Evolutionary conservation across 1,140 invertebrate species (phyloP).

Genomic region (Helicoverpa zea): DNA sequence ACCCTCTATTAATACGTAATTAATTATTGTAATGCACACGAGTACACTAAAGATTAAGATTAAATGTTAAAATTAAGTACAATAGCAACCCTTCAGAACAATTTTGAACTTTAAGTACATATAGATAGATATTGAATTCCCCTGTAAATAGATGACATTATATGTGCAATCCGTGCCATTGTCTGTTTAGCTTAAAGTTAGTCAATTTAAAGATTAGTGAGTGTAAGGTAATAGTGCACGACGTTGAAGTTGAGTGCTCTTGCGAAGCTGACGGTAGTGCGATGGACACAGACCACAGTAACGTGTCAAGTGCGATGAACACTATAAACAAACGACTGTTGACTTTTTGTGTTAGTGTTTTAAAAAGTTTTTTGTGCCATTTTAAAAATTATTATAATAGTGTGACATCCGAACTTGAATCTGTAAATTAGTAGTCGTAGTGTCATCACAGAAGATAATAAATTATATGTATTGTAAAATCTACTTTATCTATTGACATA

Average conservation of each 20-base stretch:
- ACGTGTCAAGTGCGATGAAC: constrained; percentile 69
- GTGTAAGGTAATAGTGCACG: constrained; percentile 58
- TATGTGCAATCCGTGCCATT: constrained; percentile 86
- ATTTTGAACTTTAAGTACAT: constrained; percentile 70
- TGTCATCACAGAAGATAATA: constrained; percentile 83
- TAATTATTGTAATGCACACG: constrained; percentile 75
- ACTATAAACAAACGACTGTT: constrained; percentile 77
- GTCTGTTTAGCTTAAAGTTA: constrained; percentile 84
- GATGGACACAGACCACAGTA: constrained; percentile 54
- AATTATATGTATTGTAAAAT: constrained; percentile 83
- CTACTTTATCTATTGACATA: constrained; percentile 83
- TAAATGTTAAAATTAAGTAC: constrained; percentile 80
- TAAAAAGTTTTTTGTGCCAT: constrained; percentile 86
- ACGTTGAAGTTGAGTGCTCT: constrained; percentile 57
- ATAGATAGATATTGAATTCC: constrained; percentile 78
- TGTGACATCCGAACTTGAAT: constrained; percentile 86
- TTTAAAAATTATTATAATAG: constrained; percentile 84
- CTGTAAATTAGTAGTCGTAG: constrained; percentile 83
- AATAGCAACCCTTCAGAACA: constrained; percentile 76
- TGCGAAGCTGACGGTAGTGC: constrained; percentile 58
- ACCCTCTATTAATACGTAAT: constrained; percentile 80
- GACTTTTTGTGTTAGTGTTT: constrained; percentile 85
- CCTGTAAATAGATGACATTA: constrained; percentile 81
- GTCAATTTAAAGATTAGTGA: constrained; percentile 79
- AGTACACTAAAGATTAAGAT: constrained; percentile 75